Conservation (phyloP, 2,888 invertebrate genomes). For the Elegia similella region DNA sequence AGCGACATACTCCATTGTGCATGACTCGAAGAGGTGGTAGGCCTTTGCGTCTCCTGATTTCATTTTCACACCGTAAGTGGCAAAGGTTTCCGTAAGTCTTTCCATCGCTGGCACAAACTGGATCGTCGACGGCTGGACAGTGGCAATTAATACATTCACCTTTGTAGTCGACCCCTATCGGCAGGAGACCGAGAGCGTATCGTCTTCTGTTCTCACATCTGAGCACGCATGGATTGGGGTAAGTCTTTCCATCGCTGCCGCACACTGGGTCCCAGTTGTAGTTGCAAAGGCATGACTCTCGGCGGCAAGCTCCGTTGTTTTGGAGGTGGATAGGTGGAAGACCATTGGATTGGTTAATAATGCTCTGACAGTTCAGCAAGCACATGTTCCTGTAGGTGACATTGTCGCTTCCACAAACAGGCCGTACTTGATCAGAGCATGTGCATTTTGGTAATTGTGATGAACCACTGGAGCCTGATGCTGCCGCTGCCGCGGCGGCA, state of each 20-base stretch:
- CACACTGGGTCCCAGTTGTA: constrained; percentile 36
- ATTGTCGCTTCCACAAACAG: constrained; percentile 45
- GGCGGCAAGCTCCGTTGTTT: constrained; percentile 9
- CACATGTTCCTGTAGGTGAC: constrained; percentile 47
- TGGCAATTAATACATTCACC: constrained; percentile 36
- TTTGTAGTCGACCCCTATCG: constrained; percentile 25
- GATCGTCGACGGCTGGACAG: constrained; percentile 29
- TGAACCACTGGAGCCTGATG: not conserved
- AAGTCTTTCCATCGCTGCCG: constrained; percentile 42
- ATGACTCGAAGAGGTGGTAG: constrained; percentile 8
- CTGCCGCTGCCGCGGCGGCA: not conserved
- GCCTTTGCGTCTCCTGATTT: constrained; percentile 9
- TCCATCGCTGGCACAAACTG: constrained; percentile 30
- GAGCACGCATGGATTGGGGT: constrained; percentile 41
- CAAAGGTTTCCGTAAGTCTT: constrained; percentile 28
- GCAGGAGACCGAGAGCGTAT: constrained; percentile 22
- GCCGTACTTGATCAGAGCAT: not conserved
- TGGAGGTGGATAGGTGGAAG: constrained; percentile 22
- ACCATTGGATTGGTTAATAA: constrained; percentile 19
- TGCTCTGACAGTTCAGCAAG: constrained; percentile 36
- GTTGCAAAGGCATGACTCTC: constrained; percentile 23
- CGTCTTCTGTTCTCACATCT: constrained; percentile 37
- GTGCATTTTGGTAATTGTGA: not conserved
- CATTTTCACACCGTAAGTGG: constrained; percentile 29
- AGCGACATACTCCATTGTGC: constrained; percentile 12